These are phyloP conservation scores for Thinocorus orbignyianus DNA, from an alignment of 2,113 vertebrate genomes.

Conservation along the genomic window DNA sequence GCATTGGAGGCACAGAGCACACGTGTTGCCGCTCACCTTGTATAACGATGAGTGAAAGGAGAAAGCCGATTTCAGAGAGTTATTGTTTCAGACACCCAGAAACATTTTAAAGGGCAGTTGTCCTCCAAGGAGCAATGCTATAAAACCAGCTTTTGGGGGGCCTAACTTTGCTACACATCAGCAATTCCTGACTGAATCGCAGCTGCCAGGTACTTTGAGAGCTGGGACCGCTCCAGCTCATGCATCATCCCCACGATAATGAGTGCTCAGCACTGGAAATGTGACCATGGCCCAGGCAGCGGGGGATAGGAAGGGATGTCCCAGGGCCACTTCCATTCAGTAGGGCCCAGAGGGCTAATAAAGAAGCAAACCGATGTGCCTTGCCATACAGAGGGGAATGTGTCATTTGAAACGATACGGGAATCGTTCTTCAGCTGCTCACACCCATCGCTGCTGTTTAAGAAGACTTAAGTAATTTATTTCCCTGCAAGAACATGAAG, in stretches of 20 bases:
- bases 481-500: not conserved
- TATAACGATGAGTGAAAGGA: not conserved
- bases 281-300: not conserved
- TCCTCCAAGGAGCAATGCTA: slow-evolving; percentile 3
- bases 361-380: not conserved
- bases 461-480: not conserved
- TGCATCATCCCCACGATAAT: not conserved
- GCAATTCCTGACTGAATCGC: not conserved
- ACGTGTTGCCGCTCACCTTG: slow-evolving; percentile 3
- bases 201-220: not conserved
- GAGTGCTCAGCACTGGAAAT: not conserved
- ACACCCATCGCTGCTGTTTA: not conserved
- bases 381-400: not conserved
- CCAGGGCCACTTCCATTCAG: not conserved
- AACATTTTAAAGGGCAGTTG: not conserved
- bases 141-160: not conserved
- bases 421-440: not conserved
- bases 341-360: not conserved
- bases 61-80: not conserved
- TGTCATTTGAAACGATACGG: fast-evolving
- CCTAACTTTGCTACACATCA: not conserved
- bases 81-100: not conserved
- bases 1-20: not conserved
- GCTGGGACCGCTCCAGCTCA: not conserved
- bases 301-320: not conserved